These are phyloP conservation scores for Rotaria macrura DNA, from an alignment of 2,888 invertebrate genomes.

Conservation along the genomic window DNA sequence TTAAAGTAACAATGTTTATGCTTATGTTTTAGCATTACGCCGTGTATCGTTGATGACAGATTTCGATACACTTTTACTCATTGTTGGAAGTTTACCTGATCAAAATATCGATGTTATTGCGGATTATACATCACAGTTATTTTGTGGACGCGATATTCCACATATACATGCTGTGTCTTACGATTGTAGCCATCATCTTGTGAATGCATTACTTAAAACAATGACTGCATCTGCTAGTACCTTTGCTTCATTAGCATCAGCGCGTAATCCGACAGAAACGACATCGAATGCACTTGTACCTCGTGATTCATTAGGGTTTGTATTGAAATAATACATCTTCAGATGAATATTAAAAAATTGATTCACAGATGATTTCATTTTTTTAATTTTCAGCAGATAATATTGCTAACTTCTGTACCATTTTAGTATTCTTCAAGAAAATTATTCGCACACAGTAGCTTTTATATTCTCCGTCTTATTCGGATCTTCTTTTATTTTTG, in stretches of 20 bases:
- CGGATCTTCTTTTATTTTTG: too few relatives aligned
- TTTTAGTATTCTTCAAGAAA: too few relatives aligned
- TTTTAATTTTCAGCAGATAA: too few relatives aligned
- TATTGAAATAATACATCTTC: not conserved
- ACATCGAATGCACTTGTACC: not conserved
- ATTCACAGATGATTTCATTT: too few relatives aligned
- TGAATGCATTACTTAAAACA: constrained; percentile 40
- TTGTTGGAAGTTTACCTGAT: constrained; percentile 40
- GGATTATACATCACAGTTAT: constrained; percentile 46
- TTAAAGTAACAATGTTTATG: too few relatives aligned
- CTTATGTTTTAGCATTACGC: not conserved
- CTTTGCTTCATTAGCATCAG: not conserved
- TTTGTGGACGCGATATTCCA: constrained; percentile 41
- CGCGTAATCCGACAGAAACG: not conserved
- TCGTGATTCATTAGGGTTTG: not conserved
- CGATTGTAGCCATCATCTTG: constrained; percentile 47
- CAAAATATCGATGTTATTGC: constrained; percentile 45
- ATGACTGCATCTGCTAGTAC: not conserved
- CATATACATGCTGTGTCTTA: constrained; percentile 46
- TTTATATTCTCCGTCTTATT: too few relatives aligned
- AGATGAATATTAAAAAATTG: too few relatives aligned
- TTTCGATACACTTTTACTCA: constrained; percentile 35
- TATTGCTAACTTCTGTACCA: too few relatives aligned
- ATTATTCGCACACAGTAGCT: too few relatives aligned
- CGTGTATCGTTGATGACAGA: constrained; percentile 6